A percentile compares a stretch with the other conserved stretches of the same genome.
phyloP scores from a whole-genome alignment of 2,888 invertebrate genomes.

The Amphipyra tragopoginis region DNA sequence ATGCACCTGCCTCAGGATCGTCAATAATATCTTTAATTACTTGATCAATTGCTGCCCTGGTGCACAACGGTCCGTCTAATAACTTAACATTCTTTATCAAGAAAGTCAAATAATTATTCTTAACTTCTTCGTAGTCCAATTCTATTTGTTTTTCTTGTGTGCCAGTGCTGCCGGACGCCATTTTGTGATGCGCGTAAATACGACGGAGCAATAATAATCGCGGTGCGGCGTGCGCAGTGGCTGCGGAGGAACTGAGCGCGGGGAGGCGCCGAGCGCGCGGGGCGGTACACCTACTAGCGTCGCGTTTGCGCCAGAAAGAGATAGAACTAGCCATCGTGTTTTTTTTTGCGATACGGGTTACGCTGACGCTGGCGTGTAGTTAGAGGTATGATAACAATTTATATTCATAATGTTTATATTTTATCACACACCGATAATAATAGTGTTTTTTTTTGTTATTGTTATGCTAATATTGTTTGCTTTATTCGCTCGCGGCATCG shows the following conservation, averaged over 20 bases:
- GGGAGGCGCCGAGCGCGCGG: neutral
- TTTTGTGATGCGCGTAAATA: slow-evolving; percentile 22
- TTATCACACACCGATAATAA: no score
- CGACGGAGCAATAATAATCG: neutral
- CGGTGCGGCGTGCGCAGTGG: slow-evolving; percentile 1
- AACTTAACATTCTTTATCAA: neutral
- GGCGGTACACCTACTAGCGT: neutral
- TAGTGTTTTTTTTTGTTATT: no score
- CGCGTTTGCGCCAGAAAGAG: slow-evolving; percentile 13
- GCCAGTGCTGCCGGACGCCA: slow-evolving; percentile 6
- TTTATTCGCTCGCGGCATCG: no score
- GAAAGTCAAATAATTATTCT: neutral
- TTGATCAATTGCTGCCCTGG: neutral
- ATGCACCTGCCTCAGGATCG: no score
- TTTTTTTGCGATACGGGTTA: neutral
- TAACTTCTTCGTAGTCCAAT: slow-evolving; percentile 10
- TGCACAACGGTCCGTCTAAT: neutral
- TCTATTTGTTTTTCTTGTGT: neutral
- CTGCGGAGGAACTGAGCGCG: slow-evolving; percentile 26
- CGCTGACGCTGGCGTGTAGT: no score
- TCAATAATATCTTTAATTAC: neutral
- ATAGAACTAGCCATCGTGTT: slow-evolving; percentile 5
- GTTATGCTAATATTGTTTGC: no score
- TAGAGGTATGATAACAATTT: no score
- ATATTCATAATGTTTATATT: no score